A percentile compares a stretch with the other conserved stretches of the same genome.
Conservation (phyloP, 1,140 invertebrate genomes). For the Papilio glaucus region DNA sequence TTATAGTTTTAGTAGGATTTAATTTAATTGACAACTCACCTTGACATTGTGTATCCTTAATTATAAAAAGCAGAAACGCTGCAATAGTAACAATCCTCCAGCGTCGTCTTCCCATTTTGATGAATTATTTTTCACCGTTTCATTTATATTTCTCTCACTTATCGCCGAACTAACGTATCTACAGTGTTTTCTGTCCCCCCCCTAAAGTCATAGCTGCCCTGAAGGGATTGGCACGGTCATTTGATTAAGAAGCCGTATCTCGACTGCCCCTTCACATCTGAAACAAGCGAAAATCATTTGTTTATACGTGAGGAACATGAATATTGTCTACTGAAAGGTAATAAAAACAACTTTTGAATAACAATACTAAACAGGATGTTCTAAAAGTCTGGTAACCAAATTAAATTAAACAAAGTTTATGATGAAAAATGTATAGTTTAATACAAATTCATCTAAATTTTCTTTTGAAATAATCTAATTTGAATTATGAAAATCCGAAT, state of each 20-base stretch:
- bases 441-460: too few relatives aligned
- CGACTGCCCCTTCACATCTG: slow-evolving; percentile 69
- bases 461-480: too few relatives aligned
- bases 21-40: slow-evolving; percentile 51
- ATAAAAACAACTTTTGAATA: not conserved
- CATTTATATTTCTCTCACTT: slow-evolving; percentile 60
- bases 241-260: slow-evolving; percentile 56
- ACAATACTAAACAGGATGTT: not conserved
- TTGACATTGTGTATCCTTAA: slow-evolving; percentile 75
- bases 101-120: slow-evolving; percentile 73
- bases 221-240: slow-evolving; percentile 43
- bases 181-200: slow-evolving; percentile 47
- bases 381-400: too few relatives aligned
- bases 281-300: slow-evolving; percentile 61
- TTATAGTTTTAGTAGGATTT: too few relatives aligned
- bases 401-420: too few relatives aligned
- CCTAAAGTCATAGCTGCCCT: slow-evolving; percentile 57
- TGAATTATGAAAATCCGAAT: too few relatives aligned
- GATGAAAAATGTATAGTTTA: too few relatives aligned
- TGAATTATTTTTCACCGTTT: slow-evolving; percentile 69
- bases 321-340: not conserved
- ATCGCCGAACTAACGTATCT: slow-evolving; percentile 43
- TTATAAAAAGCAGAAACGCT: slow-evolving; percentile 69
- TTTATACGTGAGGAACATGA: not conserved
- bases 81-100: slow-evolving; percentile 74